Evolutionary conservation across 2,797 vertebrate species (phyloP).

Genomic region (Tinamus major): DNA sequence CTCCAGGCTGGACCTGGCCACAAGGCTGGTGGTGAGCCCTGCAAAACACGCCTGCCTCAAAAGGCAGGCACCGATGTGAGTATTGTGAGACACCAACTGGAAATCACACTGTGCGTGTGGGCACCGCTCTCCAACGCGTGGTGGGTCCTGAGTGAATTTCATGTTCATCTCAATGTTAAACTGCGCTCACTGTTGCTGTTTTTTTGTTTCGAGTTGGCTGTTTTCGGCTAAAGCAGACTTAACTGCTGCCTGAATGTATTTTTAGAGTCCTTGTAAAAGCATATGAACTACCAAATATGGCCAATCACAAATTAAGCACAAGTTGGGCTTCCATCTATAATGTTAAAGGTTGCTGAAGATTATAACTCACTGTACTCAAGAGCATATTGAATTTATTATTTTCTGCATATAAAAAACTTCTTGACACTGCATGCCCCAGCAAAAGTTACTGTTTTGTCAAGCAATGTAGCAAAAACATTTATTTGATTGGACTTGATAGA

Average conservation of each 20-base stretch:
- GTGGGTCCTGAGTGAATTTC: not conserved
- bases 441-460: not conserved
- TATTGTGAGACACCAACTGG: not conserved
- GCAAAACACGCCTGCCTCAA: not conserved
- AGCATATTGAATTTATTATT: not conserved
- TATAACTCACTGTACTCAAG: not conserved
- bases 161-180: not conserved
- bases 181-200: not conserved
- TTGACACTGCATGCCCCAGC: accelerated
- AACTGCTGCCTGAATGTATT: not conserved
- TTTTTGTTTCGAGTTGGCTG: not conserved
- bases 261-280: not conserved
- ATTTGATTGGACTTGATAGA: not conserved
- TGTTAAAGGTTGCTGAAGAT: not conserved
- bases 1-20: not conserved
- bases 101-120: not conserved
- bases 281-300: not conserved
- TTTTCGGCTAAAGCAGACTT: not conserved
- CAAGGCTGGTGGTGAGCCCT: not conserved
- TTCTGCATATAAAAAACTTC: not conserved
- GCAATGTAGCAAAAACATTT: not conserved
- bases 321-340: not conserved
- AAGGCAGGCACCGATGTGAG: not conserved
- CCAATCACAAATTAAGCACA: not conserved
- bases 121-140: not conserved